Conservation (phyloP, 2,113 vertebrate species). For the Todiramphus chloris region DNA sequence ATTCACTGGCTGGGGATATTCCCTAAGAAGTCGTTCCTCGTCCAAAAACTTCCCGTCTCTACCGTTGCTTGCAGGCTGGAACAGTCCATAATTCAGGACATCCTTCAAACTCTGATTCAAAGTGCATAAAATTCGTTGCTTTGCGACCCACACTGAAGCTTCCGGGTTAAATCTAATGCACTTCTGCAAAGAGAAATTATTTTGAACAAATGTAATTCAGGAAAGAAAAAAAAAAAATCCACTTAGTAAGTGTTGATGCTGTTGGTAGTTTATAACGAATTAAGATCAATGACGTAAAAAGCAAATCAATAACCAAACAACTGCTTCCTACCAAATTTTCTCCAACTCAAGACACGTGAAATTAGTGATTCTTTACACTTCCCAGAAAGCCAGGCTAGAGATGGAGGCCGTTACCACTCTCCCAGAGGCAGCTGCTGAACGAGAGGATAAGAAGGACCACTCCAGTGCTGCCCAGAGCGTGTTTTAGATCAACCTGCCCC, state of each 20-base stretch:
- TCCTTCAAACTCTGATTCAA: conserved; percentile 93
- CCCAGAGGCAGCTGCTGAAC: background rate
- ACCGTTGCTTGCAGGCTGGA: conserved; percentile 88
- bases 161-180: conserved; percentile 92
- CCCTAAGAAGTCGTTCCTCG: conserved; percentile 87
- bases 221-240: background rate
- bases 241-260: background rate
- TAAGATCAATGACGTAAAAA: background rate
- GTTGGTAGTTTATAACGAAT: background rate
- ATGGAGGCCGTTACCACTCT: background rate
- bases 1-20: conserved; percentile 89
- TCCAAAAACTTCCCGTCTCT: conserved; percentile 93
- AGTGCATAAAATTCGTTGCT: conserved; percentile 89
- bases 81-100: conserved; percentile 94
- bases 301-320: background rate
- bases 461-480: background rate
- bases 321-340: background rate
- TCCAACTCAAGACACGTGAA: background rate
- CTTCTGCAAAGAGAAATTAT: conserved; percentile 79
- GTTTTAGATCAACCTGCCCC: background rate
- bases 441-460: background rate
- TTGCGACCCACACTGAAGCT: conserved; percentile 90
- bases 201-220: background rate
- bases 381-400: background rate
- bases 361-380: background rate